Base-by-base conservation (phyloP, 2,888 invertebrate species). In the Auanema freiburgensis region DNA sequence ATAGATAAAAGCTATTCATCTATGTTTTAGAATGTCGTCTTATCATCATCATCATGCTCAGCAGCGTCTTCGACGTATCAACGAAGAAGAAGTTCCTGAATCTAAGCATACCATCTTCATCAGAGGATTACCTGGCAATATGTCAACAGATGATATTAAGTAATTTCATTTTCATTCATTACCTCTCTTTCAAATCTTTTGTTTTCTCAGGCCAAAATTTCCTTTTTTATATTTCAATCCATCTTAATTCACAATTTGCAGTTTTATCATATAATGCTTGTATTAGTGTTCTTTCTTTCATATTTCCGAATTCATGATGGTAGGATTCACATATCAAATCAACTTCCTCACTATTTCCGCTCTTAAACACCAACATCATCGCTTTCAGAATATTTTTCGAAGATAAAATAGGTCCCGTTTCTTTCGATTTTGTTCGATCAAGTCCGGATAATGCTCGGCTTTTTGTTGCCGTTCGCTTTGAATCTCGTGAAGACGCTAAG, bases 391-490 rank as follows among this genome's bases (percentile, higher is more conserved):
- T 78, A 21, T 82, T 73, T 66, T 79, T 82, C 67, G 78, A 78
- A 24, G 76, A 82, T 40, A 69, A 77, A 44, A 68, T 79, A 33
- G 83, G 83, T 5, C 64, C 72, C 1, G 75, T 80, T 57, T 72
- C 76, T 21, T 79, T 80, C 67, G 83, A 83, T 62, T 83, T 83
- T 63, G 71, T 77, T 54, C 83, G 83, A 63, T 33, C 64, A 5
- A 67, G 74, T 6, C 72, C 66, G 18, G 82, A 83, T 63, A 55
- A 72, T n/a, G 43, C 42, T 10, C 66, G 69, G 14, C 66, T 80
- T 41, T 82, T 79, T 57, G 77, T 82, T 40, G 83, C 83, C 0
- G 73, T 83, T 10, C 71, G 83, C 16, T 83, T 83, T 63, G 81
- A 79, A 25, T 69, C 71, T 12, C 68, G 79, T 8, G 76, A 78